Conservation (phyloP, 2,888 invertebrate genomes). For the Andrena bicolor region DNA sequence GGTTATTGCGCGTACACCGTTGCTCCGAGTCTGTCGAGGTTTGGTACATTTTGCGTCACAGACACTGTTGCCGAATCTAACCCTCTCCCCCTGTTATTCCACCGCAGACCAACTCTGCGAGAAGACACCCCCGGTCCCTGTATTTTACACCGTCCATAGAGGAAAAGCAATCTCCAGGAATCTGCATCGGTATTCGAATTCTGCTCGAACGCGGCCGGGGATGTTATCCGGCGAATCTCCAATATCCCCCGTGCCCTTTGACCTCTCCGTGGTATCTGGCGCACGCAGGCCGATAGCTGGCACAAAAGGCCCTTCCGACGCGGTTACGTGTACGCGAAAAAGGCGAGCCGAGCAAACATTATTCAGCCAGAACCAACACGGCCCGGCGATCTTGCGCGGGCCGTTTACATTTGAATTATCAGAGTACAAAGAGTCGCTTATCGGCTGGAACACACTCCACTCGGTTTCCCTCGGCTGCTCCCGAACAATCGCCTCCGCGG, state of each 20-base stretch:
- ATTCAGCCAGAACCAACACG: slow-evolving; percentile 9
- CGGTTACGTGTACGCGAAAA: slow-evolving; percentile 10
- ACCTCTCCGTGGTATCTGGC: slow-evolving; percentile 12
- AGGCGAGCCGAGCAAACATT: slow-evolving; percentile 1
- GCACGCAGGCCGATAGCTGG: background rate
- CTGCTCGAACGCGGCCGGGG: background rate
- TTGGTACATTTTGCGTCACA: background rate
- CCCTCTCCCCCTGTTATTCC: background rate
- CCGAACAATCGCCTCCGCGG: background rate
- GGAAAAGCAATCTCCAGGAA: background rate
- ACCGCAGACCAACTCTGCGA: too few species aligned
- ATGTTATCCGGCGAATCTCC: slow-evolving; percentile 22
- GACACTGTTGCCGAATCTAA: background rate
- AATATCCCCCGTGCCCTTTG: slow-evolving; percentile 17
- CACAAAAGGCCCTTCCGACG: slow-evolving; percentile 1
- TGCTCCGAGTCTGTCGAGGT: too few species aligned
- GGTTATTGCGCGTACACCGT: too few species aligned
- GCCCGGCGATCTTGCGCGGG: slow-evolving; percentile 6
- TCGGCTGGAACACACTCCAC: slow-evolving; percentile 21
- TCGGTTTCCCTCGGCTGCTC: slow-evolving; percentile 20
- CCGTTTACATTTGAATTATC: slow-evolving; percentile 36
- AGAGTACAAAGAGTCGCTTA: slow-evolving; percentile 42
- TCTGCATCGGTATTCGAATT: slow-evolving; percentile 4
- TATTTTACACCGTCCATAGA: background rate
- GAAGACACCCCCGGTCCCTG: background rate